Evolutionary conservation across 2,113 vertebrate genomes (phyloP), one percentile per base, ranked within the genome.

Genomic region (Drymodes brunneopygia): DNA sequence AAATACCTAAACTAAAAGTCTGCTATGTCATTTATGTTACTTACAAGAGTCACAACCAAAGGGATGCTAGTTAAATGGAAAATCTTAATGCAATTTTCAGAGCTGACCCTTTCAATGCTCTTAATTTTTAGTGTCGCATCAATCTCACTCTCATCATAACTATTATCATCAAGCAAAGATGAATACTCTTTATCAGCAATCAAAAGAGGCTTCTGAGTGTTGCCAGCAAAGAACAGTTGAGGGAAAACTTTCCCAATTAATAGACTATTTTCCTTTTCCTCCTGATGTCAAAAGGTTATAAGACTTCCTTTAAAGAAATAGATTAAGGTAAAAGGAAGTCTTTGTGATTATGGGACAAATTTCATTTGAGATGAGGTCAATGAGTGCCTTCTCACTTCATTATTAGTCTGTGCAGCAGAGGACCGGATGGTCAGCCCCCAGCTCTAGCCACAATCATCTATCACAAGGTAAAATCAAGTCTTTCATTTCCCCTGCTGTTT

Each of bases 341-440:
- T 87, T 91, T 27, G 15, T 31, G 58, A 96, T 74, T 97, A 95
- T 77, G 80, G 57, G 73, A 95, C 85, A 71, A 78, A 78, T 86
- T 87, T 88, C 75, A 80, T 94, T 95, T 86, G 56, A 88, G 74
- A 84, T 65, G 92, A 91, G 82, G 92, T 96, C 91, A 96, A 84
- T n/a, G 28, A 79, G 88, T 73, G 94, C 74, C n/a, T 88, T 92
- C 85, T 86, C 82, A 83, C 69, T 80, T 84, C 77, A 85, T 90
- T 77, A 95, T 31, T 44, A 74, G 67, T 64, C 88, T 75, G 71
- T 2, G 21, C 74, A 85, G 78, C 78, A 95, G 57, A 88, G 86
- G 75, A 75, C 44, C 1, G 33, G 74, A 84, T 64, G 64, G 84
- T 53, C 92, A 90, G 69, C 28, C 74, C 80, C 29, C 79, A 87